phyloP scores from a whole-genome alignment of 1,140 invertebrate genomes.

The Nasonia giraulti region DNA sequence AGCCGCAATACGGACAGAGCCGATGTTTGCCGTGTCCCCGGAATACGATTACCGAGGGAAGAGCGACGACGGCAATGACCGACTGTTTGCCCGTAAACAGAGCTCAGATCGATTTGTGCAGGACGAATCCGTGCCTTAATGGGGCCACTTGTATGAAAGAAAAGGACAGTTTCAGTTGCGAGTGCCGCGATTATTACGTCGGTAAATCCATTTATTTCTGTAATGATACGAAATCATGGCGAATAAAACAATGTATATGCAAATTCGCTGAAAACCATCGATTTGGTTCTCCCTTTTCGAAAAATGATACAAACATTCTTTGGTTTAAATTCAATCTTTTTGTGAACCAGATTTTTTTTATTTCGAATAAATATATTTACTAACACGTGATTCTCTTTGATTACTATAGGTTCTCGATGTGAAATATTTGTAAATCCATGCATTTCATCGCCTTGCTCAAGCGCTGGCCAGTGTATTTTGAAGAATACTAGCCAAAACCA shows the following conservation, averaged over 20 bases:
- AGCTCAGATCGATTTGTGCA: slow-evolving; percentile 61
- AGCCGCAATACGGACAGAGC: slow-evolving; percentile 76
- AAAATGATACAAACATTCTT: no score
- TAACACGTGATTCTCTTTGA: background rate
- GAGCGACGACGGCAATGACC: slow-evolving; percentile 69
- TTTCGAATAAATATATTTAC: background rate
- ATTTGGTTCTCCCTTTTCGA: no score
- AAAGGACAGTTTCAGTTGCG: slow-evolving; percentile 67
- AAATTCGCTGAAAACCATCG: no score
- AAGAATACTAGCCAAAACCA: slow-evolving; percentile 55
- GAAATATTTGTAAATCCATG: slow-evolving; percentile 63
- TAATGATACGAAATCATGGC: background rate
- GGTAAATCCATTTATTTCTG: slow-evolving; percentile 58
- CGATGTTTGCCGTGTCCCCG: slow-evolving; percentile 76
- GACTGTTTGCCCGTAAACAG: slow-evolving; percentile 73
- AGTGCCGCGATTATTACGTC: slow-evolving; percentile 67
- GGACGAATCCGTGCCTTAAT: slow-evolving; percentile 67
- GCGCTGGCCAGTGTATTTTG: slow-evolving; percentile 72
- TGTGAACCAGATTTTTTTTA: no score
- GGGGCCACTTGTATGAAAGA: slow-evolving; percentile 66
- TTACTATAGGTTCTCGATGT: slow-evolving; percentile 60
- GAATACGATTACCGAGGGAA: slow-evolving; percentile 75
- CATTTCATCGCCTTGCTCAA: slow-evolving; percentile 67
- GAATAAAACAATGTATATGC: background rate
- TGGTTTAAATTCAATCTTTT: no score